Evolutionary conservation across 2,888 invertebrate genomes (phyloP).

Genomic region (Caenorhabditis zanzibari): DNA sequence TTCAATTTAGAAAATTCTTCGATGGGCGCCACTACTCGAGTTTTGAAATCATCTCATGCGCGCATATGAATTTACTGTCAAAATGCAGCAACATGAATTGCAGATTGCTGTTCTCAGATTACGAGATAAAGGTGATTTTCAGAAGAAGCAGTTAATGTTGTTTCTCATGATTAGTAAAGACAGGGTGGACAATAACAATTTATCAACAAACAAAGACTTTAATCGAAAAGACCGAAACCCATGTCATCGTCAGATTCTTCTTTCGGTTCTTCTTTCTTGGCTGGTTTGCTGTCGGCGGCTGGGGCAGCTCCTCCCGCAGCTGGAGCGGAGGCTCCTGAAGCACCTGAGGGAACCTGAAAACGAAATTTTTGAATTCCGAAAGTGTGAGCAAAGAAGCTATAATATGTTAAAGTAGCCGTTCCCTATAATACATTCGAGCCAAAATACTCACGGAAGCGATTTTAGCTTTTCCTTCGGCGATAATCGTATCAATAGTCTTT

Average conservation of each 20-base stretch:
- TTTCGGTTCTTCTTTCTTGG: conserved; percentile 76
- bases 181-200: conserved; percentile 61
- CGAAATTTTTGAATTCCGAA: too few species aligned
- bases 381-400: too few species aligned
- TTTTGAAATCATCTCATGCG: conserved; percentile 38
- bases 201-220: conserved; percentile 70
- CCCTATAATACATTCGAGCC: too few species aligned
- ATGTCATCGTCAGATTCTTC: conserved; percentile 78
- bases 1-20: conserved; percentile 24
- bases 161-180: neutral
- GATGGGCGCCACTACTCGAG: conserved; percentile 10
- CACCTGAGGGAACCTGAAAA: conserved; percentile 61
- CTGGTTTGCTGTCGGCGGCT: conserved; percentile 72
- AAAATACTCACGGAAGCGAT: conserved; percentile 68
- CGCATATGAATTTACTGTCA: neutral
- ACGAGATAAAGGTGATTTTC: too few species aligned
- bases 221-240: conserved; percentile 80
- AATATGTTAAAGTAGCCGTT: too few species aligned
- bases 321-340: conserved; percentile 63
- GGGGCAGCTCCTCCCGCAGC: conserved; percentile 69
- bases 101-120: too few species aligned
- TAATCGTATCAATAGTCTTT: conserved; percentile 88
- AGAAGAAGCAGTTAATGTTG: too few species aligned
- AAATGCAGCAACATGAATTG: too few species aligned
- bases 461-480: conserved; percentile 73